Base-by-base conservation (phyloP, 2,113 vertebrate species). In the Bujurquina vittata region DNA sequence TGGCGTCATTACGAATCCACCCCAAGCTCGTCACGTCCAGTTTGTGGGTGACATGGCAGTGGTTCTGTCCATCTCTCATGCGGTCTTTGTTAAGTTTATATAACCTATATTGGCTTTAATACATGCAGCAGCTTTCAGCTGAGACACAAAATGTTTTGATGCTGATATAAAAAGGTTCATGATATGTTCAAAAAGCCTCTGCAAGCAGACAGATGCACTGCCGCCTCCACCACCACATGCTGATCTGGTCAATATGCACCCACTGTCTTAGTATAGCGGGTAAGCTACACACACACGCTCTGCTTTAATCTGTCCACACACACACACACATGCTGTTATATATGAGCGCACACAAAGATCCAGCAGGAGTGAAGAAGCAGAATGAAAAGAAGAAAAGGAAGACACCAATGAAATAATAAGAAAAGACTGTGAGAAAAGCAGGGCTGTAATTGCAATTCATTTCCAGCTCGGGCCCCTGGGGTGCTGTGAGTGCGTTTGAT, bases 391-490 rank as follows among this genome's bases (percentile, higher is more conserved):
- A 72, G 86, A 83, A 78, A 55, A 49, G 63, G 35, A 86, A 86
- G 73, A 87, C 86, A 79, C 81, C 83, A 85, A 85, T 86, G 57
- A 90, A 90, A 91, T 92, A 88, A 94, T 89, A 89, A 96, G 95
- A 95, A 81, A 96, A 96, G 95, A 96, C 96, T 95, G 93, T 89
- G 95, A 94, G 96, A 96, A 96, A 95, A 92, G 94, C 92, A 81
- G 92, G 93, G 92, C 95, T 96, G 96, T 97, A 93, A 84, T 96
- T 95, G 97, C 95, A 96, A 97, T 97, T 97, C 97, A 97, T 97
- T 98, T 98, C 94, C 95, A 97, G 95, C 95, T 92, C 15, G 79
- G 86, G 80, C 88, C 92, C 92, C 88, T 82, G 84, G 91, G 91
- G 91, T 75, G 73, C 75, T 75, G 61, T 80, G 81, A 86, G 90